Evolutionary conservation across 1,140 invertebrate species (phyloP).

Genomic region (Linepithema humile): DNA sequence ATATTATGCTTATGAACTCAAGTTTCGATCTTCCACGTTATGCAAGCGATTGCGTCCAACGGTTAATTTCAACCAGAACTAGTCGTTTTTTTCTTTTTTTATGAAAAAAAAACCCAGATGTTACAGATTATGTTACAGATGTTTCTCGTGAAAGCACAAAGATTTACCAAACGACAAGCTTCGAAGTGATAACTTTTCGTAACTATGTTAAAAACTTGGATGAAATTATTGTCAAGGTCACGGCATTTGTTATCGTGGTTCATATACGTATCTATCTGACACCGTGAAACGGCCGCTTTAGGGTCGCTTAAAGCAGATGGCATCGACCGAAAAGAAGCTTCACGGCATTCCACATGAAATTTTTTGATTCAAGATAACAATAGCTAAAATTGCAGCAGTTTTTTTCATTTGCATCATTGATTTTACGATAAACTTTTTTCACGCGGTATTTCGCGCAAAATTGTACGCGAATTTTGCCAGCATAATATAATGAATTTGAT

Average conservation of each 20-base stretch:
- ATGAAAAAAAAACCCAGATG: no score
- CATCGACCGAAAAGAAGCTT: constrained; percentile 12
- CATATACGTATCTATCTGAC: constrained; percentile 25
- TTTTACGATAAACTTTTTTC: neutral
- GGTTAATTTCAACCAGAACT: neutral
- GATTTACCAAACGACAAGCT: neutral
- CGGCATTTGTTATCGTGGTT: constrained; percentile 21
- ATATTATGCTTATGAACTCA: neutral
- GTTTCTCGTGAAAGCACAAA: neutral
- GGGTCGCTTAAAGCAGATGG: constrained; percentile 64
- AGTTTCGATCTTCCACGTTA: neutral
- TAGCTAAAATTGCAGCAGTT: neutral
- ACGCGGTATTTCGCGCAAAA: neutral
- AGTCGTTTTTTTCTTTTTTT: no score
- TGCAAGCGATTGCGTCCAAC: neutral
- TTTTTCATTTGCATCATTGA: neutral
- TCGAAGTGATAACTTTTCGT: neutral
- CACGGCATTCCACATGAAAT: neutral
- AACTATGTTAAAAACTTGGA: neutral
- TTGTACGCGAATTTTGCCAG: no score
- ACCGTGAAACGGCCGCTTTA: constrained; percentile 50
- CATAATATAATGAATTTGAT: no score
- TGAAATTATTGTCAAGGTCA: constrained; percentile 20
- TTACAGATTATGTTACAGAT: neutral
- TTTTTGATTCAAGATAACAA: neutral